Conservation (phyloP, 2,113 vertebrate species). For the Climacteris rufus region DNA sequence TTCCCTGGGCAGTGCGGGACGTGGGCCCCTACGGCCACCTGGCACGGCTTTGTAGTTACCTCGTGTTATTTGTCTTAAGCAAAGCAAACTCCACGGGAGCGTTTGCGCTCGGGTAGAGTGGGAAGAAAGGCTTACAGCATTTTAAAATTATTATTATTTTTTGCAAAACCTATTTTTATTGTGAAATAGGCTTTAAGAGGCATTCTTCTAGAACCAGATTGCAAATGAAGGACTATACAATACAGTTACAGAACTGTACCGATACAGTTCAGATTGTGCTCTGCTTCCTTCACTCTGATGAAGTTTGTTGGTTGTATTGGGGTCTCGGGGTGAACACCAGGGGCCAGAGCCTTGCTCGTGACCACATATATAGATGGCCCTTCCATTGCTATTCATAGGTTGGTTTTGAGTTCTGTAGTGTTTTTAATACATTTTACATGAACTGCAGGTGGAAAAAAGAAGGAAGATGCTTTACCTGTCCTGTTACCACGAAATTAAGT, state of each 20-base stretch:
- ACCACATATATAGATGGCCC: fast-evolving
- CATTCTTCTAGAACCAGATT: fast-evolving
- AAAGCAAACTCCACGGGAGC: fast-evolving
- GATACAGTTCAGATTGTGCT: fast-evolving
- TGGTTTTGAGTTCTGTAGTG: fast-evolving
- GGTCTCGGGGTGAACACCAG: neutral
- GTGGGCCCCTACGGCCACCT: too few relatives aligned
- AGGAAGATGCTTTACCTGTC: neutral
- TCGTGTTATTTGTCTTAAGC: fast-evolving
- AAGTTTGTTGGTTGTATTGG: neutral
- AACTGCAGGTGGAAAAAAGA: neutral
- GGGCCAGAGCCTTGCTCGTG: fast-evolving
- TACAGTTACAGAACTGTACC: fast-evolving
- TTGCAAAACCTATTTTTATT: fast-evolving
- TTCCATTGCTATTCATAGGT: fast-evolving
- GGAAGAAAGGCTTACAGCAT: too few relatives aligned
- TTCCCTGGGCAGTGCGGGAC: fast-evolving
- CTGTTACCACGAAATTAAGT: fast-evolving
- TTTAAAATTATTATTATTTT: too few relatives aligned
- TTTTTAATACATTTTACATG: fast-evolving
- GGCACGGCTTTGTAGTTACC: fast-evolving
- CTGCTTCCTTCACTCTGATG: fast-evolving
- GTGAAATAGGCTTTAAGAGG: fast-evolving
- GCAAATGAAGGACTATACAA: fast-evolving
- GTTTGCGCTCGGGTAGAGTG: fast-evolving